Base-by-base conservation (phyloP, 2,888 invertebrate species). In the Chrysotoxum bicinctum region DNA sequence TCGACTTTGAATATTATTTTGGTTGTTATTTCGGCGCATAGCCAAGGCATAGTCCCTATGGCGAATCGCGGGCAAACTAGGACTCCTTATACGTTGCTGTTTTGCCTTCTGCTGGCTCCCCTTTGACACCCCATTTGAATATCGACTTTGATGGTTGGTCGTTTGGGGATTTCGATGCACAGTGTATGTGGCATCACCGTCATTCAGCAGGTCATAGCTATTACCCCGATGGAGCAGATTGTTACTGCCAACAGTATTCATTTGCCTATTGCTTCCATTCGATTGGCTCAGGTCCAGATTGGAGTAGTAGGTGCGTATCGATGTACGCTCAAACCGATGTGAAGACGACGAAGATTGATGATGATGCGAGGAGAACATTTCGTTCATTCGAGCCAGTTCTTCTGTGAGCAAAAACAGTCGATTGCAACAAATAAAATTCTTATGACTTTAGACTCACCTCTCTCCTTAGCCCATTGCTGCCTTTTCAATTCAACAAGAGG, bases 401-500 rank as follows among this genome's bases (percentile, higher is more conserved):
- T 96, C 97, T 97, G 93, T 7, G 37, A 56, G 1, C 12, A 56
- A 19, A 1, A 32, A 1, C 19, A 6, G n/a, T 8, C 9, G 3
- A 48, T 14, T n/a, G 6, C 4, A n/a, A n/a, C 12, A 7, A 40
- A 7, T 16, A 5, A 3, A 10, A 23, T 32, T 32, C n/a, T 7
- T 26, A 26, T 26, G 6, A 14, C 5, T 5, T 14, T 1, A 14
- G 62, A 89, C 91, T 90, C 93, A 98, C 98, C 98, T 94, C 95
- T 94, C 93, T 98, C 98, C 92, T 94, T 95, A 89, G 97, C 97
- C 98, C 98, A 98, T 94, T 98, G 98, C 90, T 96, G 94, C 92
- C 96, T 95, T 93, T 98, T 98, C 93, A 96, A 95, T 93, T 98
- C 97, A 89, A 97, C 93, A 91, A 97, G 93, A 87, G 96, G 95